Conservation (phyloP, 1,140 invertebrate genomes). For the Cydia fagiglandana region DNA sequence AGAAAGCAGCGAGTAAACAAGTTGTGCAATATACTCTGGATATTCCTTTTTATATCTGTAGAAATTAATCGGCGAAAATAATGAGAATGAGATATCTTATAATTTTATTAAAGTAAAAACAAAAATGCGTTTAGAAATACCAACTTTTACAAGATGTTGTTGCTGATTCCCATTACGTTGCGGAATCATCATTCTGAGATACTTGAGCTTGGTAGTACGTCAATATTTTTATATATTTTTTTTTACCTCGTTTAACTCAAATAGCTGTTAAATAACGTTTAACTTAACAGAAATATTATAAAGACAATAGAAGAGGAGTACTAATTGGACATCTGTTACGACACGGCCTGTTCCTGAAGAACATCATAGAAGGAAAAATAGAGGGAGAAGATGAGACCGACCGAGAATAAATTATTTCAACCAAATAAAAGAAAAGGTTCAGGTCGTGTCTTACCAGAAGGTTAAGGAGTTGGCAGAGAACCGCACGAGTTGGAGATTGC, state of each 20-base stretch:
- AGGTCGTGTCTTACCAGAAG: no score
- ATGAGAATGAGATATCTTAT: not conserved
- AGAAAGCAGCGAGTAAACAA: not conserved
- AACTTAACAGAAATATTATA: no score
- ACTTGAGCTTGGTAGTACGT: slow-evolving; percentile 62
- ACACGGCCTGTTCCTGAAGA: no score
- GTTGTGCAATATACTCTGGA: not conserved
- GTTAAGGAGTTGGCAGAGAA: no score
- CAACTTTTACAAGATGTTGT: slow-evolving; percentile 53
- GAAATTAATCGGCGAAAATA: not conserved
- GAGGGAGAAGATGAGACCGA: no score
- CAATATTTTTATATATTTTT: slow-evolving; percentile 17
- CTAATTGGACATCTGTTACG: no score
- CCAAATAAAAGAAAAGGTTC: no score
- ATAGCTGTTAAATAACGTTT: no score
- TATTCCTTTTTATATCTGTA: not conserved
- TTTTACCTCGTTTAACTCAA: not conserved
- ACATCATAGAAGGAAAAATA: no score
- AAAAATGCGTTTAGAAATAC: slow-evolving; percentile 41
- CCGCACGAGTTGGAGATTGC: no score
- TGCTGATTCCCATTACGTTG: slow-evolving; percentile 55
- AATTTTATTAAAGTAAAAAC: not conserved
- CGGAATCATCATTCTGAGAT: slow-evolving; percentile 57
- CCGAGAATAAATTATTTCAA: no score
- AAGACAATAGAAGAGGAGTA: no score